A percentile compares a stretch with the other conserved stretches of the same genome.
phyloP scores from a whole-genome alignment of 2,797 vertebrate species.

The Gadopsis bispinosus region DNA sequence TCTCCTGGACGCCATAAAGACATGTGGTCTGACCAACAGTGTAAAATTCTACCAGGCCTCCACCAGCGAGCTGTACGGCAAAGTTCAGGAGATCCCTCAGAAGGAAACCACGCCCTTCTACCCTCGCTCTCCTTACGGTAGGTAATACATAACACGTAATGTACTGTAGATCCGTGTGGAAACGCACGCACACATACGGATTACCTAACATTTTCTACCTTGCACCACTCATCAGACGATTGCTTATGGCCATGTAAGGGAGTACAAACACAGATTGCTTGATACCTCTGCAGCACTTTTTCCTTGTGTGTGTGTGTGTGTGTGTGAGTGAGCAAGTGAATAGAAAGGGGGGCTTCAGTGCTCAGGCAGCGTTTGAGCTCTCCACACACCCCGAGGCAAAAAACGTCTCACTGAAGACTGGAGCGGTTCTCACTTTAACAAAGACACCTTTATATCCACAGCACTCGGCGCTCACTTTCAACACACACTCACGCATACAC shows the following conservation, averaged over 20 bases:
- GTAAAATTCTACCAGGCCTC: constrained; percentile 99
- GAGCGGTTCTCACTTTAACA: constrained; percentile 81
- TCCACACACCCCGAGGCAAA: constrained; percentile 74
- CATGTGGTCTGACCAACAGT: constrained; percentile 92
- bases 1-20: constrained; percentile 95
- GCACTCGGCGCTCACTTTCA: constrained; percentile 72
- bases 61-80: constrained; percentile 97
- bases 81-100: constrained; percentile 98
- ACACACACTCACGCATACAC: constrained; percentile 26
- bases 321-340: constrained; percentile 39
- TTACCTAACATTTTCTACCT: constrained; percentile 41
- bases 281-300: constrained; percentile 38
- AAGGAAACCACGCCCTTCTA: constrained; percentile 98
- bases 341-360: constrained; percentile 58
- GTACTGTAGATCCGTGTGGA: not conserved
- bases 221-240: constrained; percentile 42
- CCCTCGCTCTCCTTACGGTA: constrained; percentile 96
- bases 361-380: constrained; percentile 67
- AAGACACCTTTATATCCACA: constrained; percentile 84
- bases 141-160: constrained; percentile 80
- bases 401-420: constrained; percentile 75
- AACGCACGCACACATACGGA: constrained; percentile 15
- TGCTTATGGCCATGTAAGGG: constrained; percentile 31
- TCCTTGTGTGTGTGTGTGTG: constrained; percentile 21
- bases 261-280: constrained; percentile 35